Conservation (phyloP, 1,140 invertebrate species). For the Steinernema feltiae region DNA sequence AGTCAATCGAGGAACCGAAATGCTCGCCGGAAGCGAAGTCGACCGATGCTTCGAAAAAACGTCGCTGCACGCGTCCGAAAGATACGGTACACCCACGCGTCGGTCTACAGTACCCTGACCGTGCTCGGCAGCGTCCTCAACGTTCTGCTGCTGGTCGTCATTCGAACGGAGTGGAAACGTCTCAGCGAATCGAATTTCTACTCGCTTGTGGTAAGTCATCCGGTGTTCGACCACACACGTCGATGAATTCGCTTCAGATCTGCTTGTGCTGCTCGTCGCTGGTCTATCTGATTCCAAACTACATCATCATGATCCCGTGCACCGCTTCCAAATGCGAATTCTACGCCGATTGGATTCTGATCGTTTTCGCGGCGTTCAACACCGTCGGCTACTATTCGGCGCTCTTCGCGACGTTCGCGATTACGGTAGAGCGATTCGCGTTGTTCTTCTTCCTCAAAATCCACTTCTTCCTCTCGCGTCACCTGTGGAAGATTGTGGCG, state of each 20-base stretch:
- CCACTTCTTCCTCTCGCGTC: neutral
- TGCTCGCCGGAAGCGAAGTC: neutral
- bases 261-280: neutral
- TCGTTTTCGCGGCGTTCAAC: neutral
- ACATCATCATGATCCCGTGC: neutral
- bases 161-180: neutral
- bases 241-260: neutral
- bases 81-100: neutral
- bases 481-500: neutral
- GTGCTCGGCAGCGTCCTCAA: neutral
- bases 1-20: no score
- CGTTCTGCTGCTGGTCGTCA: neutral
- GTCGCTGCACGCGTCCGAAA: neutral
- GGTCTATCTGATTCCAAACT: neutral
- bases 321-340: neutral
- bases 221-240: neutral
- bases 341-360: neutral
- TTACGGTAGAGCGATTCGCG: neutral
- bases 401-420: neutral
- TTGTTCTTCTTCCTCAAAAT: neutral
- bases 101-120: neutral
- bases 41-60: neutral
- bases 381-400: neutral
- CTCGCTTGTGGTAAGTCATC: neutral
- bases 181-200: slow-evolving; percentile 1